phyloP scores from a whole-genome alignment of 2,888 invertebrate species.

The Xylota sylvarum region DNA sequence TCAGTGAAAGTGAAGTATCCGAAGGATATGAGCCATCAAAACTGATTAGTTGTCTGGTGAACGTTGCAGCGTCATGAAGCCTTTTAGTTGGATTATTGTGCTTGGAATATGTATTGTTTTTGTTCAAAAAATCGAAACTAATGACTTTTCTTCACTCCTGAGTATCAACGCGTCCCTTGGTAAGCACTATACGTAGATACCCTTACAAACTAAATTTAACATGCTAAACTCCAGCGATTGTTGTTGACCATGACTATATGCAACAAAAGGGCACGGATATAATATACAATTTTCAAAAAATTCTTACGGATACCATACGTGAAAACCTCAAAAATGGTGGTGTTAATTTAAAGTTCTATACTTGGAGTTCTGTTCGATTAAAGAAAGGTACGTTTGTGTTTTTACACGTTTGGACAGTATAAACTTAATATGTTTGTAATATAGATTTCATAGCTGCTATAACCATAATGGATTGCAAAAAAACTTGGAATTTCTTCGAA shows the following conservation, averaged over 20 bases:
- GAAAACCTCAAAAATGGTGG: slow-evolving; percentile 89
- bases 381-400: slow-evolving; percentile 87
- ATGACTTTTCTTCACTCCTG: slow-evolving; percentile 90
- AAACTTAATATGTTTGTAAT: not conserved
- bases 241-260: slow-evolving; percentile 89
- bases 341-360: slow-evolving; percentile 89
- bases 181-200: slow-evolving; percentile 81
- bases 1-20: slow-evolving; percentile 21
- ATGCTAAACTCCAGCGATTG: slow-evolving; percentile 86
- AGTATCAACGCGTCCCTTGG: slow-evolving; percentile 91
- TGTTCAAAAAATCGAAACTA: slow-evolving; percentile 65
- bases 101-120: slow-evolving; percentile 2
- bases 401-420: not conserved
- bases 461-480: slow-evolving; percentile 90
- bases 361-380: slow-evolving; percentile 89
- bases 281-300: slow-evolving; percentile 87
- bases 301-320: slow-evolving; percentile 88
- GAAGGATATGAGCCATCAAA: not conserved
- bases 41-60: slow-evolving; percentile 40
- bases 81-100: not conserved
- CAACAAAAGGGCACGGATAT: slow-evolving; percentile 87
- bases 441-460: slow-evolving; percentile 90
- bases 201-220: not conserved
- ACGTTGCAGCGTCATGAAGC: slow-evolving; percentile 54
- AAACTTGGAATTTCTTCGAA: slow-evolving; percentile 90